A percentile compares a stretch with the other conserved stretches of the same genome.
phyloP scores from a whole-genome alignment of 2,113 vertebrate species.

The Lontra canadensis region DNA sequence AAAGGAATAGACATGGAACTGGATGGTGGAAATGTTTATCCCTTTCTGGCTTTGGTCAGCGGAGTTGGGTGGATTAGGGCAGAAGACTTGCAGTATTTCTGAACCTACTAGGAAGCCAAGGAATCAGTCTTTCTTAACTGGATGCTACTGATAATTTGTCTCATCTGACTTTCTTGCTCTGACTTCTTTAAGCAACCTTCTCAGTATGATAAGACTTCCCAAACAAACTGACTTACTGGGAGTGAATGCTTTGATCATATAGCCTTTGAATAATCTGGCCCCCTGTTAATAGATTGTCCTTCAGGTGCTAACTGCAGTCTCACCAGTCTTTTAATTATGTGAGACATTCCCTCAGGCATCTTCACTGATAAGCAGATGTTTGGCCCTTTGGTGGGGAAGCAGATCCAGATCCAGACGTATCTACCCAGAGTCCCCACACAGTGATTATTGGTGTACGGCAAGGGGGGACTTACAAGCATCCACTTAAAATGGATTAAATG shows the following conservation, averaged over 20 bases:
- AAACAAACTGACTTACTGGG: neutral
- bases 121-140: neutral
- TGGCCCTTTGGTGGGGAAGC: neutral
- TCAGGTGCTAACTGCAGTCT: neutral
- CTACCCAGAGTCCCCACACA: neutral
- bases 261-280: neutral
- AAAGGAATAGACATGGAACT: neutral
- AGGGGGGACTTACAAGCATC: neutral
- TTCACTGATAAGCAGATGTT: neutral
- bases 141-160: no score
- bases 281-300: neutral
- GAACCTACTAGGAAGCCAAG: neutral
- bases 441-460: neutral
- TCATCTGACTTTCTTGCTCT: neutral
- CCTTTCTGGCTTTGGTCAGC: neutral
- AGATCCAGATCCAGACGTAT: neutral
- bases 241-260: neutral
- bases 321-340: neutral
- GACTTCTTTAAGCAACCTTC: neutral
- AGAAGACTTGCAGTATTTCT: neutral
- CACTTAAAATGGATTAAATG: neutral
- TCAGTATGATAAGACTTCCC: neutral
- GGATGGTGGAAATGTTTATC: neutral
- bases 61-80: neutral
- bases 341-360: neutral